Base-by-base conservation (phyloP, 2,888 invertebrate genomes). In the Piscicola geometra region DNA sequence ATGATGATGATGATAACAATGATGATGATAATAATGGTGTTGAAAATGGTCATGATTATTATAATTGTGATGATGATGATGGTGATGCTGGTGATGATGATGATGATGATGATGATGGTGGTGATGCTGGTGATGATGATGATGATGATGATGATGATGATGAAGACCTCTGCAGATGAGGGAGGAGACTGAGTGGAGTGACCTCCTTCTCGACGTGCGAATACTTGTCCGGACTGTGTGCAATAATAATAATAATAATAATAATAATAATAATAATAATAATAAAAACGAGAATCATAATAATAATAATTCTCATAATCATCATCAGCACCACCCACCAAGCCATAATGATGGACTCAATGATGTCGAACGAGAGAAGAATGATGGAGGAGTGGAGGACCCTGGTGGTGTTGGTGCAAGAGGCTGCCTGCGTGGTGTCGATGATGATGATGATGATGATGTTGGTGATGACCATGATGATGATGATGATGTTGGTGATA, bases 321-420 rank as follows among this genome's bases (percentile, higher is more conserved):
- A 33, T 64, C 36, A 64, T 25, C 41, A 47, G 18, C 75, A 25
- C 21, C 9, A 75, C 56, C 66, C 90, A 91, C 83, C 93, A 93
- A 83, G 94, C 93, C 28, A 94, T 88, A 0, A 95, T 93, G 81
- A 95, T 91, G 83, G 93, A 94, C 86, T 96, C 95, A 67, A 96
- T 88, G 82, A 95, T 95, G 21, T 93, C 93, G 21, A 96, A 87
- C 64, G 93, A 91, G 72, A 93, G 91, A 85, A 93, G 92, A n/a
- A 92, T 90, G 35, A 93, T 90, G 67, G 90, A 90, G 5, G 90
- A 88, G 81, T 92, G 91, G 3, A 60, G 33, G 33, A 25, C 69
- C 30, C 70, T 64, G 0, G 68, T 68, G 47, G 50, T 30, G 67
- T 76, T 78, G 5, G 77, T 71, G n/a, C 76, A 75, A 36, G 36